Percentiles rank a stretch among this genome's conserved stretches.
Evolutionary conservation across 2,888 invertebrate genomes (phyloP).

Genomic region (Macrophya annulata): DNA sequence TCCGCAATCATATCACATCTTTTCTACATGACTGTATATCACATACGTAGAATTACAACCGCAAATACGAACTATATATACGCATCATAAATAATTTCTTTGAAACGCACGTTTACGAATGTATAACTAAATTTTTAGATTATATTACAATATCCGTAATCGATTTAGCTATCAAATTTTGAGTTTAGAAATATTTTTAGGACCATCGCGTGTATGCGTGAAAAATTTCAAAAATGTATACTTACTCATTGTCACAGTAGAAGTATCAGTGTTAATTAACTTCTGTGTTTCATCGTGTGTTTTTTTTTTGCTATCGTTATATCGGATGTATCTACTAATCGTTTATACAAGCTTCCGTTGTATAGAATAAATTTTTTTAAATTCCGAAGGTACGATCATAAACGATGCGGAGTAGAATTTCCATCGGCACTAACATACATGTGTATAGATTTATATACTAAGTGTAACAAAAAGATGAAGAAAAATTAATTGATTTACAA

Average conservation of each 20-base stretch:
- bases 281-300: constrained; percentile 27
- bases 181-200: background rate
- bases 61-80: background rate
- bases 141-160: background rate
- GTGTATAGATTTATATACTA: background rate
- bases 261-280: constrained; percentile 7
- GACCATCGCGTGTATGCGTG: background rate
- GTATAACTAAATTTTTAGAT: background rate
- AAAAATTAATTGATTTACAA: background rate
- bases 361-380: background rate
- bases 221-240: background rate
- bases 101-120: no score
- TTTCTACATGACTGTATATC: background rate
- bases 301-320: background rate
- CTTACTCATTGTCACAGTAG: constrained; percentile 43
- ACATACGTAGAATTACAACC: background rate
- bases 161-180: background rate
- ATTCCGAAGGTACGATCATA: background rate
- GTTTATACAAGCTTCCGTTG: background rate
- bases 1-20: background rate
- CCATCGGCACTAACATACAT: constrained; percentile 5
- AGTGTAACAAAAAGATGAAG: background rate
- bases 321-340: background rate
- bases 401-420: background rate
- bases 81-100: no score